Evolutionary conservation across 2,113 vertebrate species (phyloP).

Genomic region (Engraulis encrasicolus): DNA sequence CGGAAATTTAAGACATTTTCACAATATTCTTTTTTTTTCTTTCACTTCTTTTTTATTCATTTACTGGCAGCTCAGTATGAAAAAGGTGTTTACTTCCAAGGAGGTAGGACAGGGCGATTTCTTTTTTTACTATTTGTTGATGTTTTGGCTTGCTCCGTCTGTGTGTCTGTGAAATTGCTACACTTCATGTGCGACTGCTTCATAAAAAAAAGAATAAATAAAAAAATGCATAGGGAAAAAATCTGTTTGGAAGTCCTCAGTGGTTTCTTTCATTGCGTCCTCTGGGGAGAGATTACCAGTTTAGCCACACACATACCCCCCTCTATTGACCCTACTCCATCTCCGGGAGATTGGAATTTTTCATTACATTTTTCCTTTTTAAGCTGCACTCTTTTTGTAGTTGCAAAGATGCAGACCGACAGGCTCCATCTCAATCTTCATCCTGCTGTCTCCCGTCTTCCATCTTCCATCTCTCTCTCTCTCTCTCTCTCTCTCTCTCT

Average conservation of each 20-base stretch:
- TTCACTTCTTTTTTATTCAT: too few relatives aligned
- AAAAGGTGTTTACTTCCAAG: not conserved
- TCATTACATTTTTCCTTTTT: not conserved
- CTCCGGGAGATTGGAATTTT: not conserved
- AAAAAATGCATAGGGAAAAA: too few relatives aligned
- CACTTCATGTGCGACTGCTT: conserved; percentile 23
- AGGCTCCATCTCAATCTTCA: too few relatives aligned
- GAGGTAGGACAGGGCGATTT: not conserved
- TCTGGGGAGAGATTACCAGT: conserved; percentile 18
- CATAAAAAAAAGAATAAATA: not conserved
- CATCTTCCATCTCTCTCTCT: conserved; percentile 24
- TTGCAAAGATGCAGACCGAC: conserved; percentile 1
- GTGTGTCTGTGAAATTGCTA: conserved; percentile 26
- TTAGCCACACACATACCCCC: not conserved
- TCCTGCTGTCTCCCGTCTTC: too few relatives aligned
- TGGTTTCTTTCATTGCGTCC: not conserved
- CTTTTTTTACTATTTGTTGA: conserved; percentile 9
- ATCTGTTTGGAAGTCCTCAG: conserved; percentile 7
- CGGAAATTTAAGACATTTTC: not conserved
- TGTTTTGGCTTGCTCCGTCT: conserved; percentile 11
- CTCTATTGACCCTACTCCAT: not conserved
- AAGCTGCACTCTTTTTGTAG: conserved; percentile 24
- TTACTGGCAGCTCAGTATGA: not conserved
- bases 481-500: too few relatives aligned
- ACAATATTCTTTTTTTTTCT: not conserved